These are phyloP conservation scores for Serranus cabrilla DNA, from an alignment of 2,797 vertebrate genomes.

Conservation along the genomic window DNA sequence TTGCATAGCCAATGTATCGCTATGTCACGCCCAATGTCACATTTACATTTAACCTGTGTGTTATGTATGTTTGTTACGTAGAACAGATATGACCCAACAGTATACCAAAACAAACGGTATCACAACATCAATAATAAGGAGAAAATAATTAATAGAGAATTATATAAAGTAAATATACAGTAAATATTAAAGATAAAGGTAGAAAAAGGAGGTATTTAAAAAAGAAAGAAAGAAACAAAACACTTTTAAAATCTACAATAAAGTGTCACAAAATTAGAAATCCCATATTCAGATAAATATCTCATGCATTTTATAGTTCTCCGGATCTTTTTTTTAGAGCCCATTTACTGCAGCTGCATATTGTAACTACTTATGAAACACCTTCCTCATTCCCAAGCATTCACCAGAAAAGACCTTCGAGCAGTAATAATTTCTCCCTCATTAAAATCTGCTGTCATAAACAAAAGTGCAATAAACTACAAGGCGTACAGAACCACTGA, in stretches of 20 bases:
- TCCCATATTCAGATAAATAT: conserved; percentile 8
- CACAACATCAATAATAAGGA: no score
- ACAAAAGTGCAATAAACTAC: conserved; percentile 62
- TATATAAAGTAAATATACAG: no score
- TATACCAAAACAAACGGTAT: no score
- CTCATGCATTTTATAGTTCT: not conserved
- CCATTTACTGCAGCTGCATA: conserved; percentile 28
- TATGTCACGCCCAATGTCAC: no score
- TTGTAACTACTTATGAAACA: conserved; percentile 60
- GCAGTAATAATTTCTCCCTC: conserved; percentile 37
- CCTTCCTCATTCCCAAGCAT: conserved; percentile 40
- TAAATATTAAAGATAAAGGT: not conserved
- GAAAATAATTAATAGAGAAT: no score
- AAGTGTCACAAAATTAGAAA: not conserved
- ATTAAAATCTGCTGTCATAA: conserved; percentile 60
- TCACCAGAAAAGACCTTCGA: conserved; percentile 30
- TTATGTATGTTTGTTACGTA: no score
- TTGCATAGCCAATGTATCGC: no score
- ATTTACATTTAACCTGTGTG: no score
- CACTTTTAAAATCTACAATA: not conserved
- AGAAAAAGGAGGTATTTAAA: not conserved
- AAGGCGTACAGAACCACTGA: conserved; percentile 39
- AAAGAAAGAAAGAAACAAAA: not conserved
- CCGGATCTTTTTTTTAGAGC: conserved; percentile 11
- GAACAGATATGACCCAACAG: no score